phyloP scores from a whole-genome alignment of 2,113 vertebrate genomes.

The Acinonyx jubatus region DNA sequence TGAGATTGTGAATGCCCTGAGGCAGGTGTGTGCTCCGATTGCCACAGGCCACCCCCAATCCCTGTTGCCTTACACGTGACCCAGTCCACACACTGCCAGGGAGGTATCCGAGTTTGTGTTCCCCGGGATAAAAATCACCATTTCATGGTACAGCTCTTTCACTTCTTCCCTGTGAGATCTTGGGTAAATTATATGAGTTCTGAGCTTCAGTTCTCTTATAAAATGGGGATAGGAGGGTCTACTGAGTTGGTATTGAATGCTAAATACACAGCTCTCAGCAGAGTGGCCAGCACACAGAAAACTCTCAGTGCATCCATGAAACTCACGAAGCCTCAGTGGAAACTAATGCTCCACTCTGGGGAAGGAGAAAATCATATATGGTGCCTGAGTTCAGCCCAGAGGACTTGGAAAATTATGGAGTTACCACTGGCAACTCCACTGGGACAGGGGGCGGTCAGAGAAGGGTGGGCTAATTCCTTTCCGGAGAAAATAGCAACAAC shows the following conservation, averaged over 20 bases:
- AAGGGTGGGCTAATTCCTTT: neutral
- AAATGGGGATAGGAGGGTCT: neutral
- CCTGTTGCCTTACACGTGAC: neutral
- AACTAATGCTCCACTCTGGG: neutral
- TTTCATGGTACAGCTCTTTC: neutral
- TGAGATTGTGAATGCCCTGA: neutral
- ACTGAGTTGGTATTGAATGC: neutral
- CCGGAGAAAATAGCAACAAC: neutral
- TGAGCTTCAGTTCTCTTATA: neutral
- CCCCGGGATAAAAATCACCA: neutral
- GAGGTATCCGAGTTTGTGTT: neutral
- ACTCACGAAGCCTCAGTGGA: neutral
- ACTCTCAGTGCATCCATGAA: neutral
- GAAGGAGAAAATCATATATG: neutral
- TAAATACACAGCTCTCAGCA: neutral
- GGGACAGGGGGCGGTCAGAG: neutral
- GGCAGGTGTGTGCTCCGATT: neutral
- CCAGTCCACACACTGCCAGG: neutral
- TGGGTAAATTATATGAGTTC: neutral
- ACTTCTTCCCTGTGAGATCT: neutral
- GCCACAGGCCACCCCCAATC: neutral
- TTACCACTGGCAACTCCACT: neutral
- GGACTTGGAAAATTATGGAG: neutral
- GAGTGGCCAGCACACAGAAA: neutral
- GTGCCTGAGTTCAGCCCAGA: neutral